Percentiles rank a stretch among this genome's conserved stretches.
Evolutionary conservation across 2,113 vertebrate species (phyloP).

Genomic region (Brachionichthys hirsutus): DNA sequence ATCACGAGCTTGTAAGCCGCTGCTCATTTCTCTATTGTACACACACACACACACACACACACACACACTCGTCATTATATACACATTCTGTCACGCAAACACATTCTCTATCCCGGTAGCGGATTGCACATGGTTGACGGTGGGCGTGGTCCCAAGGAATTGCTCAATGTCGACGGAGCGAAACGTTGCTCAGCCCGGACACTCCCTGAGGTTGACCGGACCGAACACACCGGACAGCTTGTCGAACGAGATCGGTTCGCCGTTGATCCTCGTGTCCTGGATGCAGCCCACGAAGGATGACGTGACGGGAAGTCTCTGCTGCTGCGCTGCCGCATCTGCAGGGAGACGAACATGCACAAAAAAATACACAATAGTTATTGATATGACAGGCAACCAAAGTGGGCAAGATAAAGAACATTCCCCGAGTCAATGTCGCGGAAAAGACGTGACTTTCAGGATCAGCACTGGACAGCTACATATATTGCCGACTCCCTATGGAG

Average conservation of each 20-base stretch:
- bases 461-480: too few relatives aligned
- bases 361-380: too few relatives aligned
- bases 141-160: conserved; percentile 64
- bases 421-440: too few relatives aligned
- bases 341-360: too few relatives aligned
- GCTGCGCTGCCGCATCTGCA: conserved; percentile 32
- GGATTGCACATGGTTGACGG: conserved; percentile 66
- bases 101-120: conserved; percentile 67
- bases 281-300: conserved; percentile 86
- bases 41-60: conserved; percentile 11
- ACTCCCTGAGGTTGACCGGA: conserved; percentile 83
- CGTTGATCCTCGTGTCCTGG: conserved; percentile 81
- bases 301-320: conserved; percentile 73
- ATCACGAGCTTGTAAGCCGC: conserved; percentile 29
- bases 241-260: conserved; percentile 70
- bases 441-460: too few relatives aligned
- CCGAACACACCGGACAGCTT: conserved; percentile 79
- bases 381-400: too few relatives aligned
- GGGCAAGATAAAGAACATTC: too few relatives aligned
- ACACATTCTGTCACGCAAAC: conserved; percentile 42
- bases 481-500: too few relatives aligned
- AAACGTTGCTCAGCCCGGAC: conserved; percentile 76
- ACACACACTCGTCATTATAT: conserved; percentile 19
- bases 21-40: conserved; percentile 25
- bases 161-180: conserved; percentile 5